These are phyloP conservation scores for Spodoptera littoralis DNA, from an alignment of 2,888 invertebrate species.

Conservation along the genomic window DNA sequence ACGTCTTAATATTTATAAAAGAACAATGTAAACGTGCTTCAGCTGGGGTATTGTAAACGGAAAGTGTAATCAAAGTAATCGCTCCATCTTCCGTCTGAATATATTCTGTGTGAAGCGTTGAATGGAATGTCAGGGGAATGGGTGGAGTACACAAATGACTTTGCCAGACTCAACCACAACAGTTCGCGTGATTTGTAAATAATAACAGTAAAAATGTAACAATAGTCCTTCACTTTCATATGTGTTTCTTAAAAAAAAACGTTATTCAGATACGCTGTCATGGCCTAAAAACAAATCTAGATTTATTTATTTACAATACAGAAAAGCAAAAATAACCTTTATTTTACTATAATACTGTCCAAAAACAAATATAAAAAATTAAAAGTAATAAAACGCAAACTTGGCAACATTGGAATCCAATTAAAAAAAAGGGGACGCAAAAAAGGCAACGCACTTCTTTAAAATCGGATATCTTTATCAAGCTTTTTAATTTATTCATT, in stretches of 20 bases:
- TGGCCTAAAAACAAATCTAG: not conserved
- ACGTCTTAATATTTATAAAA: constrained; percentile 47
- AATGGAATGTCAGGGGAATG: constrained; percentile 60
- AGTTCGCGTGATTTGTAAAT: constrained; percentile 54
- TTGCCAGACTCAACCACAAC: constrained; percentile 55
- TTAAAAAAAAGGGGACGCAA: constrained; percentile 3
- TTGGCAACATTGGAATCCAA: not conserved
- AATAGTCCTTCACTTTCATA: constrained; percentile 13
- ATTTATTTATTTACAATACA: no score
- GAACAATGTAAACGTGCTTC: constrained; percentile 61
- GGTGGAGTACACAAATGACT: constrained; percentile 65
- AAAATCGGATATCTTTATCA: constrained; percentile 15
- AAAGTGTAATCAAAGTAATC: constrained; percentile 74
- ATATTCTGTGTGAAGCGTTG: constrained; percentile 65
- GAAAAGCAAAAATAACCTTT: no score
- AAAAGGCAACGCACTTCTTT: constrained; percentile 3
- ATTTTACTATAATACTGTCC: no score
- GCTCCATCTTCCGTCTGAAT: constrained; percentile 69
- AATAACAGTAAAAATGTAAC: constrained; percentile 40
- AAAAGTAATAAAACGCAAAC: not conserved
- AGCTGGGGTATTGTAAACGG: constrained; percentile 63
- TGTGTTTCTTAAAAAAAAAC: constrained; percentile 6
- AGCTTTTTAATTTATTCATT: constrained; percentile 41
- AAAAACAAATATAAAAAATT: not conserved
- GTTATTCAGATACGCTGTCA: not conserved